Evolutionary conservation across 1,140 invertebrate genomes (phyloP).

Genomic region (Zaprionus camerounensis): DNA sequence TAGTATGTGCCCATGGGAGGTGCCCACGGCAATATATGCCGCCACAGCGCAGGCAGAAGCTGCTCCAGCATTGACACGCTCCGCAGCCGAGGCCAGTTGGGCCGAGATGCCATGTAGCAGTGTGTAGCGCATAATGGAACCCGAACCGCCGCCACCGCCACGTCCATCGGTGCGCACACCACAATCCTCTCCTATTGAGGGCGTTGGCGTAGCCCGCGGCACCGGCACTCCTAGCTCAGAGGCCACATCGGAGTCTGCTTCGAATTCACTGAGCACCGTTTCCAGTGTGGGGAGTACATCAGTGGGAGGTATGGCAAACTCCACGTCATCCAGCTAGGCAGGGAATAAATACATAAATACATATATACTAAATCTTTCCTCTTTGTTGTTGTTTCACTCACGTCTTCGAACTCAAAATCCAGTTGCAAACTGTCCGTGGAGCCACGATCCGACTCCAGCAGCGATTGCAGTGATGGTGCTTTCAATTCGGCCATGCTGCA

Average conservation of each 20-base stretch:
- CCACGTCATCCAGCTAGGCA: conserved; percentile 90
- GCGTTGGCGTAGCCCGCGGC: conserved; percentile 84
- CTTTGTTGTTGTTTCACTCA: conserved; percentile 70
- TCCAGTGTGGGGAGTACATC: conserved; percentile 92
- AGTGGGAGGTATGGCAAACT: conserved; percentile 92
- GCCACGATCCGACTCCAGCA: conserved; percentile 88
- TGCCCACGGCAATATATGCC: conserved; percentile 94
- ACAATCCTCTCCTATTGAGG: conserved; percentile 78
- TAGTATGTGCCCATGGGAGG: conserved; percentile 95
- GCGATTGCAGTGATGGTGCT: conserved; percentile 86
- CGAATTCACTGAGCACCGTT: conserved; percentile 92
- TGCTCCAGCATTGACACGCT: conserved; percentile 94
- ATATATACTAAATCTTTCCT: not conserved
- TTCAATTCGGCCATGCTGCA: conserved; percentile 85
- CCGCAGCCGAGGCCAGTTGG: conserved; percentile 92
- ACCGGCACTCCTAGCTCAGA: conserved; percentile 85
- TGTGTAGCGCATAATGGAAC: conserved; percentile 92
- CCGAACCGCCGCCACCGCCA: conserved; percentile 84
- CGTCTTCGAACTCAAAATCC: conserved; percentile 89
- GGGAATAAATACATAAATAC: conserved; percentile 1
- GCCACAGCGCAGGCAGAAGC: conserved; percentile 92
- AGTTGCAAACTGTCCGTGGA: conserved; percentile 88
- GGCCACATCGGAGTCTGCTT: conserved; percentile 86
- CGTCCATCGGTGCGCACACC: conserved; percentile 60
- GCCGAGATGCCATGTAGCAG: conserved; percentile 93